These are phyloP conservation scores for Phocides pigmalion DNA, from an alignment of 1,140 invertebrate genomes.

Conservation along the genomic window DNA sequence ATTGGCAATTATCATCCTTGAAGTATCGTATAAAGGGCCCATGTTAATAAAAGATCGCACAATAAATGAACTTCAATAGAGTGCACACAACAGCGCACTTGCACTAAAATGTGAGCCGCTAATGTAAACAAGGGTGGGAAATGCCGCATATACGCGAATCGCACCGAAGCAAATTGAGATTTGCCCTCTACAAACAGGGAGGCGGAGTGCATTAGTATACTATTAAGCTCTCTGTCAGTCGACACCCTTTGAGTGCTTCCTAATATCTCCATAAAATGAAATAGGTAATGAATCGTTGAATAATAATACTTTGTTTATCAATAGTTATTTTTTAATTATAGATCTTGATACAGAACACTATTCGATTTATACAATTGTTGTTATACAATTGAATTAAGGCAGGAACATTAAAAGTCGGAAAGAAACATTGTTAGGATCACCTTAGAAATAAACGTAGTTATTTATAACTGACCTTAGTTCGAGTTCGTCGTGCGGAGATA, in stretches of 20 bases:
- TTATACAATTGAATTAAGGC: no score
- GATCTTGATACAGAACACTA: no score
- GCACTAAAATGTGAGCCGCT: conserved; percentile 29
- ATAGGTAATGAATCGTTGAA: not conserved
- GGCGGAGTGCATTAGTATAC: conserved; percentile 68
- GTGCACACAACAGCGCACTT: conserved; percentile 2
- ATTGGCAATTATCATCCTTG: no score
- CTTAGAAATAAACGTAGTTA: not conserved
- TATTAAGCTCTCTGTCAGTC: conserved; percentile 63
- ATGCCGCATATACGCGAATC: conserved; percentile 63
- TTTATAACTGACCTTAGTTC: not conserved
- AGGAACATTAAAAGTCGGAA: no score
- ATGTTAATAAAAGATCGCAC: not conserved
- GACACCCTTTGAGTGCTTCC: conserved; percentile 42
- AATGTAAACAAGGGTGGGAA: conserved; percentile 61
- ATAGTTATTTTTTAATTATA: not conserved
- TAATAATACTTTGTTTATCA: not conserved
- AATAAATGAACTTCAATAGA: not conserved
- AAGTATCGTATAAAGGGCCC: no score
- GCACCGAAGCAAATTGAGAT: conserved; percentile 73
- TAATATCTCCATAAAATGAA: conserved; percentile 10
- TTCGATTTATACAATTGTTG: no score
- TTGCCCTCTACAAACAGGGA: conserved; percentile 56
- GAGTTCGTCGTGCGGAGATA: not conserved
- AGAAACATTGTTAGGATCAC: no score